Evolutionary conservation across 2,888 invertebrate genomes (phyloP), one percentile per base, ranked within the genome.

Genomic region (Baccha elongata): DNA sequence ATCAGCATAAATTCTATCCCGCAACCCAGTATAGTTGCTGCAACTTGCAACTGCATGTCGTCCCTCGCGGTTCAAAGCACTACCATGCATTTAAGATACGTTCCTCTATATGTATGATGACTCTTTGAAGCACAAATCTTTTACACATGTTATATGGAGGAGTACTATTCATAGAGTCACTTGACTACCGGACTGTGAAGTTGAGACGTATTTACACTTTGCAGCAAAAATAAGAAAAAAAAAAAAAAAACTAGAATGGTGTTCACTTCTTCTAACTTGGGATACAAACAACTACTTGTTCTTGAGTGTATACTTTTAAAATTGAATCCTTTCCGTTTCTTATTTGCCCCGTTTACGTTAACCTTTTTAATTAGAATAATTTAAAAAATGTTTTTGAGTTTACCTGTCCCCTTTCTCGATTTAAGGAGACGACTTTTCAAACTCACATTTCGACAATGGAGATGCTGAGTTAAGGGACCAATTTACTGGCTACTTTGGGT

Each of bases 1-100:
- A 83, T 83, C 83, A 83, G 60, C 76, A 83, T 83, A 78, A 83
- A 83, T 83, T 83, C 78, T 83, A 83, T 83, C 68, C 68, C 72
- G 52, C 60, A 72, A 58, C 60, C n/a, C 53, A 78, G 83, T 68
- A 60, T 21, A 55, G 55, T 58, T 40, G 23, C 13, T 53, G 23
- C 75, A 62, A 44, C 46, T 13, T 35, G 19, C 19, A 67, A n/a
- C 64, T 48, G 8, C 23, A 62, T 26, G 13, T 42, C 35, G 13
- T 42, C 53, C 48, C 64, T 71, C 37, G 60, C 44, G 53, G 60
- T 37, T 71, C 76, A 62, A 55, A 67, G 53, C 67, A 67, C 55
- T 35, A n/a, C 19, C 4, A 67, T 52, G 71, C 46, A 71, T 65
- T 72, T 62, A 23, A 67, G 40, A 42, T 67, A 29, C 29, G 29